These are phyloP conservation scores for Reticulitermes lucifugus DNA, from an alignment of 2,888 invertebrate species.

Conservation along the genomic window DNA sequence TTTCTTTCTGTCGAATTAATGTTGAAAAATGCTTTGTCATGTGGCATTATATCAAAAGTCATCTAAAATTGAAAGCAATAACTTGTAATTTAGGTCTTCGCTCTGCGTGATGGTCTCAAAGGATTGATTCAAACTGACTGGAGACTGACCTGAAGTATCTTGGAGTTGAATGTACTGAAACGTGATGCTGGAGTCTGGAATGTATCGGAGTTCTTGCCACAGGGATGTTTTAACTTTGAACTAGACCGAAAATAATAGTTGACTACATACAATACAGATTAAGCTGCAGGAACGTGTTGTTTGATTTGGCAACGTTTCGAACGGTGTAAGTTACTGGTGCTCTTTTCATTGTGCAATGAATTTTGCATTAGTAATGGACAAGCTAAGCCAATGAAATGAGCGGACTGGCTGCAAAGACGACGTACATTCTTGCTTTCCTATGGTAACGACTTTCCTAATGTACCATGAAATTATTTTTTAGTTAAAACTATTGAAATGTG, in stretches of 20 bases:
- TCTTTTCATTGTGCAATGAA: background rate
- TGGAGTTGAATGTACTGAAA: background rate
- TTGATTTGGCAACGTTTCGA: background rate
- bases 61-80: too few relatives aligned
- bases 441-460: background rate
- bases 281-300: constrained; percentile 10
- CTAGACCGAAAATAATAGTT: constrained; percentile 15
- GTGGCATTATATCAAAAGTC: too few relatives aligned
- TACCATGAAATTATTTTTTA: background rate
- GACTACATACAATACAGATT: background rate
- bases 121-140: background rate
- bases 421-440: background rate
- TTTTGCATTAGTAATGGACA: constrained; percentile 1
- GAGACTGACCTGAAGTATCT: background rate
- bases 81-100: too few relatives aligned
- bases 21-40: too few relatives aligned
- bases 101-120: background rate
- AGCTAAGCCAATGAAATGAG: too few relatives aligned
- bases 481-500: background rate
- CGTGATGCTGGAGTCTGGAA: constrained; percentile 15
- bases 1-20: too few relatives aligned
- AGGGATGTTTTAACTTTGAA: background rate
- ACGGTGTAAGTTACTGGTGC: background rate
- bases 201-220: background rate
- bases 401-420: background rate